Conservation (phyloP, 1,140 invertebrate species). For the Zaprionus tsacasi region DNA sequence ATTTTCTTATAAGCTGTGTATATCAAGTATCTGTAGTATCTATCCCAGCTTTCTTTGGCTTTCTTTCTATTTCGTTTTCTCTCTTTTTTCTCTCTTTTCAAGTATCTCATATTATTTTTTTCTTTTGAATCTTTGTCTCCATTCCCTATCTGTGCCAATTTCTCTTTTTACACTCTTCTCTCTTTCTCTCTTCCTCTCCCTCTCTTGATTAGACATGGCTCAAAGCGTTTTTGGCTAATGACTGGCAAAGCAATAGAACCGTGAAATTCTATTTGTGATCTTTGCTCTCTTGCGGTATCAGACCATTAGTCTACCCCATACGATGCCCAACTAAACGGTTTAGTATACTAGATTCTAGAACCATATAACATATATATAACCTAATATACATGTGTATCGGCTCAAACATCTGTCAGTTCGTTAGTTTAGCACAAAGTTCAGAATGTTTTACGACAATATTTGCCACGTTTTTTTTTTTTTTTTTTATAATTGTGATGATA, state of each 20-base stretch:
- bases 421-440: slow-evolving; percentile 44
- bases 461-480: slow-evolving; percentile 11
- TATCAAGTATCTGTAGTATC: background rate
- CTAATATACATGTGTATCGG: background rate
- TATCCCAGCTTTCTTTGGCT: background rate
- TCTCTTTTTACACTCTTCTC: background rate
- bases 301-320: background rate
- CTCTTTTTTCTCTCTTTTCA: background rate
- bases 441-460: slow-evolving; percentile 40
- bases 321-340: background rate
- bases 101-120: background rate
- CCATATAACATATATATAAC: background rate
- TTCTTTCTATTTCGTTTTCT: background rate
- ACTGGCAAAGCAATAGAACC: slow-evolving; percentile 1
- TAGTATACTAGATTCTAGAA: background rate
- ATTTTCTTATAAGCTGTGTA: background rate
- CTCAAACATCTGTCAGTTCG: slow-evolving; percentile 2
- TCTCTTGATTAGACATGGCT: slow-evolving; percentile 19
- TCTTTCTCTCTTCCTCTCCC: background rate
- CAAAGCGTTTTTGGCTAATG: slow-evolving; percentile 13
- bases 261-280: slow-evolving; percentile 14
- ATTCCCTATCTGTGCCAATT: background rate
- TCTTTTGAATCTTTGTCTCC: background rate
- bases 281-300: slow-evolving; percentile 1
- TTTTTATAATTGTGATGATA: slow-evolving; percentile 45